These are phyloP conservation scores for Nyctereutes procyonoides DNA, from an alignment of 2,113 vertebrate species.

Conservation along the genomic window DNA sequence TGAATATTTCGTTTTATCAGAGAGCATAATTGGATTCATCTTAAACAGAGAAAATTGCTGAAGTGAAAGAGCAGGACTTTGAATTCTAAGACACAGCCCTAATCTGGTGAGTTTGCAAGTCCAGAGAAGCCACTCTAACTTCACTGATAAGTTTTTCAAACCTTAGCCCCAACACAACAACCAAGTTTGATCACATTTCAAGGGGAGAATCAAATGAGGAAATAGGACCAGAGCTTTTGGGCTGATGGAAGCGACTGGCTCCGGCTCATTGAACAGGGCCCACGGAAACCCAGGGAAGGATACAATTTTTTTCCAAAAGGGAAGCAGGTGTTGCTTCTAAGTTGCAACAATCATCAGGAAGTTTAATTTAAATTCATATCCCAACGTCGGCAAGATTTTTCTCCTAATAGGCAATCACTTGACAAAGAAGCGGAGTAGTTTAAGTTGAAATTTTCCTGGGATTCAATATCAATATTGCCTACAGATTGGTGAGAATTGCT, in stretches of 20 bases:
- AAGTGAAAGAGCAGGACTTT: not conserved
- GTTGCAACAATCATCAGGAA: not conserved
- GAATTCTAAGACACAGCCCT: not conserved
- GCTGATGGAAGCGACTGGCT: not conserved
- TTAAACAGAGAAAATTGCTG: not conserved
- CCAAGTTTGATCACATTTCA: not conserved
- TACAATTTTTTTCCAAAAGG: not conserved
- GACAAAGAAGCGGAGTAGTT: not conserved
- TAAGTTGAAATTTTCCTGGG: constrained; percentile 23
- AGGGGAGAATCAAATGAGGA: not conserved
- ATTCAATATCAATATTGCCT: not conserved
- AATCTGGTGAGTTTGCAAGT: not conserved
- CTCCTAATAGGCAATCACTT: constrained; percentile 18
- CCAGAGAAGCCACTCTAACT: not conserved
- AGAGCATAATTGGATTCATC: not conserved
- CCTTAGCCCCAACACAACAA: not conserved
- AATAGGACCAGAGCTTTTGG: not conserved
- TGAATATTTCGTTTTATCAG: not conserved
- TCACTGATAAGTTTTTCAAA: not conserved
- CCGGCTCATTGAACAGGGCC: not conserved
- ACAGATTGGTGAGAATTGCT: not conserved
- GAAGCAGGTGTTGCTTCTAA: not conserved
- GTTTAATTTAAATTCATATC: not conserved
- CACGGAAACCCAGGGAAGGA: not conserved
- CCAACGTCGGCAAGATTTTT: not conserved